A percentile compares a stretch with the other conserved stretches of the same genome.
phyloP scores from a whole-genome alignment of 2,797 vertebrate genomes.

The Dryobates pubescens region DNA sequence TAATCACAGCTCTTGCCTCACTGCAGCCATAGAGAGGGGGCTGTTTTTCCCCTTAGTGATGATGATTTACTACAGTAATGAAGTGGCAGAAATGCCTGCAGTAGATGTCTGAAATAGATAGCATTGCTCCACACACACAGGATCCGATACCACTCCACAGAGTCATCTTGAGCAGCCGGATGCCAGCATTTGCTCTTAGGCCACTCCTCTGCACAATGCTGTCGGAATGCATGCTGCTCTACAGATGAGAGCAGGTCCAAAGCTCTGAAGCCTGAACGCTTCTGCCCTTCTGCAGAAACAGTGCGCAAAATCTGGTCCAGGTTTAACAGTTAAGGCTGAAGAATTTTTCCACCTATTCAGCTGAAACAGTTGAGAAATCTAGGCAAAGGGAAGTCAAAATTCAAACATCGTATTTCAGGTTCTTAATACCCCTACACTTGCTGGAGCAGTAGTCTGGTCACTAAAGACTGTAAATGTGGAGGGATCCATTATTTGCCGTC shows the following conservation, averaged over 20 bases:
- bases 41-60: background rate
- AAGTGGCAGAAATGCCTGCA: constrained; percentile 52
- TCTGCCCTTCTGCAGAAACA: background rate
- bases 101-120: constrained; percentile 43
- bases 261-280: background rate
- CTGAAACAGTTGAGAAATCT: background rate
- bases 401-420: background rate
- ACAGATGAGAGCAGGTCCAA: background rate
- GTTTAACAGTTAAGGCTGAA: background rate
- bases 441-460: background rate
- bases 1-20: constrained; percentile 42
- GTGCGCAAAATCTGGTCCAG: background rate
- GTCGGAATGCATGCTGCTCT: background rate
- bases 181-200: background rate
- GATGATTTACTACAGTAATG: constrained; percentile 33
- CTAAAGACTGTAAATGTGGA: background rate
- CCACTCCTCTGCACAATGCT: background rate
- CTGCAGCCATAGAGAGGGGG: background rate
- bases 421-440: background rate
- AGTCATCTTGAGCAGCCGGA: background rate
- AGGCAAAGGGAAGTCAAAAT: background rate
- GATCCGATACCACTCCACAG: background rate
- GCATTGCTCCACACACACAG: constrained; percentile 26
- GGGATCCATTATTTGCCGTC: background rate
- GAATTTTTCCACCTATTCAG: background rate